phyloP scores from a whole-genome alignment of 2,113 vertebrate genomes.

The Centropus unirufus region DNA sequence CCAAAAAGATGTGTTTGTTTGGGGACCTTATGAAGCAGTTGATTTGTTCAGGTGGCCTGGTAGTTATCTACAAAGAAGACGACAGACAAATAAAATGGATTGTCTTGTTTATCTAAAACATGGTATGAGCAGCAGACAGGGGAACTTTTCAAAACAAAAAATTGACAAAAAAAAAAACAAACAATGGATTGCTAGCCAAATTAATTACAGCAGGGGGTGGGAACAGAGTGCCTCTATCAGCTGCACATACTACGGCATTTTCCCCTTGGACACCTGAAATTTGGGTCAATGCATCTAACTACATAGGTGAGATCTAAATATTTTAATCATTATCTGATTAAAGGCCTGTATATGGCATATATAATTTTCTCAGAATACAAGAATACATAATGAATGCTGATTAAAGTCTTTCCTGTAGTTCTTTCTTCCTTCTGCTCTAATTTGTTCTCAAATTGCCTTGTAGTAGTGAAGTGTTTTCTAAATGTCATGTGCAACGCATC shows the following conservation, averaged over 20 bases:
- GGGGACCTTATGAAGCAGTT: slow-evolving; percentile 51
- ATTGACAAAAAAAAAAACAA: slow-evolving; percentile 47
- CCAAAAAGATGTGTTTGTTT: slow-evolving; percentile 63
- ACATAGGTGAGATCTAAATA: slow-evolving; percentile 9
- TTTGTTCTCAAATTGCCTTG: slow-evolving; percentile 6
- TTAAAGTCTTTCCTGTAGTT: neutral
- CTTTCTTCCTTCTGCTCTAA: slow-evolving; percentile 5
- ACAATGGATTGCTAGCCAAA: slow-evolving; percentile 31
- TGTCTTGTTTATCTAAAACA: slow-evolving; percentile 24
- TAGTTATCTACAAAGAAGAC: slow-evolving; percentile 43
- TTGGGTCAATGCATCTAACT: slow-evolving; percentile 36
- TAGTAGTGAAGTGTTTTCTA: neutral
- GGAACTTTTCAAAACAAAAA: slow-evolving; percentile 46
- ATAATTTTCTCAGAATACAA: neutral
- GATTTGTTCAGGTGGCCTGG: slow-evolving; percentile 80
- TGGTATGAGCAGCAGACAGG: neutral
- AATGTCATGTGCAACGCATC: slow-evolving; percentile 5
- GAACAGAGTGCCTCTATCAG: neutral
- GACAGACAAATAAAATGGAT: slow-evolving; percentile 46
- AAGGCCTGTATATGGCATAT: neutral
- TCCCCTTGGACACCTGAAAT: slow-evolving; percentile 13
- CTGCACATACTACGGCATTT: neutral
- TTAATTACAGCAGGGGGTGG: slow-evolving; percentile 46
- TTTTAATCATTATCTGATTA: slow-evolving; percentile 41
- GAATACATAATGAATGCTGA: slow-evolving; percentile 44